phyloP scores from a whole-genome alignment of 1,140 invertebrate species.

The Uloborus diversus region DNA sequence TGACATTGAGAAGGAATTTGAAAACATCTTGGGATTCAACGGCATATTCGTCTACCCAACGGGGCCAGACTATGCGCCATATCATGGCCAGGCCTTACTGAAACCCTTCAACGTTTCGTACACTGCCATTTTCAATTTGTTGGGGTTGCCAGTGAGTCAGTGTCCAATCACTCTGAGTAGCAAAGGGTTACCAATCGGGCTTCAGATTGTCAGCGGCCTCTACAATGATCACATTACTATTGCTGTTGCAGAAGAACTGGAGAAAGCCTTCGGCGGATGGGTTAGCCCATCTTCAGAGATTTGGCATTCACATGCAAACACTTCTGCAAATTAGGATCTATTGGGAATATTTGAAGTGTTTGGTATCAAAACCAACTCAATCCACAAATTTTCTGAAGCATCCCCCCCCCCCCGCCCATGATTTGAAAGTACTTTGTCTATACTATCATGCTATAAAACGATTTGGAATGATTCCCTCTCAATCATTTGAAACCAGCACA shows the following conservation, averaged over 20 bases:
- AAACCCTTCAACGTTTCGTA: slow-evolving; percentile 88
- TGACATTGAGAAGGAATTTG: slow-evolving; percentile 65
- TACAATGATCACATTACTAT: slow-evolving; percentile 61
- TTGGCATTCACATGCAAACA: too few species aligned
- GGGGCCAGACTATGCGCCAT: slow-evolving; percentile 80
- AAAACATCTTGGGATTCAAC: slow-evolving; percentile 71
- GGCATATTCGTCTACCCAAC: slow-evolving; percentile 88
- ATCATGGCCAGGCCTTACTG: slow-evolving; percentile 82
- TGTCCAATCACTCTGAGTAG: slow-evolving; percentile 65
- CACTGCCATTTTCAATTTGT: slow-evolving; percentile 69
- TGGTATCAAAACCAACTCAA: too few species aligned
- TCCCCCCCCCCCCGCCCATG: too few species aligned
- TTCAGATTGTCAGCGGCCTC: slow-evolving; percentile 65
- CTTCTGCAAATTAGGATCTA: too few species aligned
- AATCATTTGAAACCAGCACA: too few species aligned
- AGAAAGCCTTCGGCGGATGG: slow-evolving; percentile 63
- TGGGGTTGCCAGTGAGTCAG: slow-evolving; percentile 66
- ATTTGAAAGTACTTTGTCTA: too few species aligned
- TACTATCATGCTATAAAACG: too few species aligned
- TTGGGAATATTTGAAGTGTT: too few species aligned
- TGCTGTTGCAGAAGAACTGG: slow-evolving; percentile 62
- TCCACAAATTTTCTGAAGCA: too few species aligned
- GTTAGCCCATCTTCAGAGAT: slow-evolving; percentile 48
- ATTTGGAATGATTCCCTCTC: too few species aligned
- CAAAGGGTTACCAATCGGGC: slow-evolving; percentile 66